Evolutionary conservation across 2,888 invertebrate genomes (phyloP), one percentile per base, ranked within the genome.

Genomic region (Phengaris arion): DNA sequence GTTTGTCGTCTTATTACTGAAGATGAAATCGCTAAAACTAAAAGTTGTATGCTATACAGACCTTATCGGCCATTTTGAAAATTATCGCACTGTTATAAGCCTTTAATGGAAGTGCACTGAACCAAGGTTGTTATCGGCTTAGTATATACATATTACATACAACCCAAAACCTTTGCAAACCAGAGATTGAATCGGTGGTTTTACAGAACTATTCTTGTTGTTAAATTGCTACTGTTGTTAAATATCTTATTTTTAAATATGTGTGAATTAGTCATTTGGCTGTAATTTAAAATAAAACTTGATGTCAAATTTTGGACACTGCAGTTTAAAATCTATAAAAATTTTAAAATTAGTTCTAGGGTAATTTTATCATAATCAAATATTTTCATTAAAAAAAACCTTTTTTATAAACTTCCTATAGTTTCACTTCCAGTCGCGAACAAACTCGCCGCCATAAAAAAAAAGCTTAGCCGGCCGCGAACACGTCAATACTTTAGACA

Each of bases 401-500:
- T n/a, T 46, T 8, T 73, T 72, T 51, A 6, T n/a, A 35, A 51
- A 52, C 0, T 1, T 6, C 6, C 9, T 22, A 12, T 45, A 7
- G n/a, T 70, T 72, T 76, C 85, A 74, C 82, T 85, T 87, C 86
- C 77, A 86, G 82, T 77, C 13, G 35, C 35, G 35, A 70, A 52
- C 68, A 74, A 75, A 55, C 76, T 78, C 78, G 82, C 81, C 81
- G 82, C 80, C 77, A 83, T 84, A 79, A 81, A 83, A 85, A 85
- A 87, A 84, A 85, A 85, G 88, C 87, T 89, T 87, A 89, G 85
- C 83, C 81, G 83, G 81, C 83, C 83, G 86, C 84, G 84, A 85
- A 86, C 84, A 85, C 85, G 86, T 89, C 89, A 87, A 88, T 89
- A 89, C 88, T 86, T 86, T 85, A 89, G 89, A 87, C 87, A 87